Percentiles rank a stretch among this genome's conserved stretches.
Evolutionary conservation across 2,888 invertebrate species (phyloP).

Genomic region (Eumacrocentrus americanus): DNA sequence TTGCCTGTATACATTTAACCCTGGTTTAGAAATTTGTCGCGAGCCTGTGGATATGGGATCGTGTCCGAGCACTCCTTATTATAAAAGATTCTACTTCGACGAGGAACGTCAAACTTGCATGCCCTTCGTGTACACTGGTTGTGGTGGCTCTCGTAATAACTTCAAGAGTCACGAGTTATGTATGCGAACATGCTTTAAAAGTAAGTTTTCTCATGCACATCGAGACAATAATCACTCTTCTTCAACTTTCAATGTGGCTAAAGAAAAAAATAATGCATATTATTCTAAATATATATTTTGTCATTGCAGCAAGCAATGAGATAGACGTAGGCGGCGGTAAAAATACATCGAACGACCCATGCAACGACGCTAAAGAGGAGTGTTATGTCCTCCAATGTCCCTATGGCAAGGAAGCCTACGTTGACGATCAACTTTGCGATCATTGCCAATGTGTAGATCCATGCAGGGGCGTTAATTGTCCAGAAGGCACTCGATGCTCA

Average conservation of each 20-base stretch:
- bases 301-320: constrained; percentile 54
- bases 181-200: constrained; percentile 66
- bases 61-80: constrained; percentile 64
- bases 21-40: constrained; percentile 68
- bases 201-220: constrained; percentile 54
- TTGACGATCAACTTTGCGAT: constrained; percentile 70
- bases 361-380: constrained; percentile 67
- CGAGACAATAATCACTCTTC: neutral
- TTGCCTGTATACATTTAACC: constrained; percentile 3
- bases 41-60: constrained; percentile 70
- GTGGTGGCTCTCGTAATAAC: constrained; percentile 86
- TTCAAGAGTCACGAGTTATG: constrained; percentile 78
- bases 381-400: constrained; percentile 73
- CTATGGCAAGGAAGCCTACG: constrained; percentile 72
- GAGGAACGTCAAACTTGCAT: constrained; percentile 73
- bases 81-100: constrained; percentile 78
- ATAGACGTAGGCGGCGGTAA: constrained; percentile 58
- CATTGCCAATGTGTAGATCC: constrained; percentile 79
- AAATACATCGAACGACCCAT: constrained; percentile 61
- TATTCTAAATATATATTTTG: too few species aligned
- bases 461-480: constrained; percentile 70
- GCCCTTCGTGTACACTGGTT: constrained; percentile 84
- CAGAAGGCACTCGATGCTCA: constrained; percentile 72
- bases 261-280: neutral
- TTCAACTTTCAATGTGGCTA: too few species aligned